Evolutionary conservation across 2,113 vertebrate genomes (phyloP), one percentile per base, ranked within the genome.

Genomic region (Rhineura floridana): DNA sequence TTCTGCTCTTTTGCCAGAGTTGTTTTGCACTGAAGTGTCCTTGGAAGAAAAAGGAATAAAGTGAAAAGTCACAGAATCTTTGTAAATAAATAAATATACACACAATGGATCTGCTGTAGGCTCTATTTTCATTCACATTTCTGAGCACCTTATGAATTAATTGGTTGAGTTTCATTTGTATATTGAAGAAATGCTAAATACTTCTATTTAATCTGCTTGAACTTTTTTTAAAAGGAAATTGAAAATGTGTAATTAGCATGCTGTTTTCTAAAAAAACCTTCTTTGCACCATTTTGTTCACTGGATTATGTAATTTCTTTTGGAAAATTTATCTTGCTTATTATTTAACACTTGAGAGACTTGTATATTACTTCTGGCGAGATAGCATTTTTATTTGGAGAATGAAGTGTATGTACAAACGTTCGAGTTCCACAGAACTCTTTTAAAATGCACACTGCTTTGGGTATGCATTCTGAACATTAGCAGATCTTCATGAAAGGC

Each of bases 181-280:
- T 19, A 30, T 3, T 78, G 88, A 86, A 91, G 91, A 92, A 91
- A 89, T 0, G 17, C 91, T 94, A 91, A 94, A 55, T 90, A 91
- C 83, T 90, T 93, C 0, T 76, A 94, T 94, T 96, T 95, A 92
- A 95, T 86, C 94, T 81, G 75, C 73, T 50, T 83, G 9, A 33
- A 65, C 30, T 73, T 93, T 94, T 95, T 94, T 93, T 91, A 91
- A 59, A 90, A 84, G 36, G 80, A 28, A 75, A 48, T 19, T 1
- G 65, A 88, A 93, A 83, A 84, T 62, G 36, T 96, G 96, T 97
- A 96, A 93, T 95, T 96, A 95, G 15, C 62, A 92, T 91, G 84
- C 28, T 69, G 89, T 80, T 4, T 1, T 72, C 3, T 1, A 65
- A 87, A 25, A 84, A 92, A 81, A 76, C 87, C 28, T 62, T 94